phyloP scores from a whole-genome alignment of 2,113 vertebrate genomes.

The Tachysurus vachellii region DNA sequence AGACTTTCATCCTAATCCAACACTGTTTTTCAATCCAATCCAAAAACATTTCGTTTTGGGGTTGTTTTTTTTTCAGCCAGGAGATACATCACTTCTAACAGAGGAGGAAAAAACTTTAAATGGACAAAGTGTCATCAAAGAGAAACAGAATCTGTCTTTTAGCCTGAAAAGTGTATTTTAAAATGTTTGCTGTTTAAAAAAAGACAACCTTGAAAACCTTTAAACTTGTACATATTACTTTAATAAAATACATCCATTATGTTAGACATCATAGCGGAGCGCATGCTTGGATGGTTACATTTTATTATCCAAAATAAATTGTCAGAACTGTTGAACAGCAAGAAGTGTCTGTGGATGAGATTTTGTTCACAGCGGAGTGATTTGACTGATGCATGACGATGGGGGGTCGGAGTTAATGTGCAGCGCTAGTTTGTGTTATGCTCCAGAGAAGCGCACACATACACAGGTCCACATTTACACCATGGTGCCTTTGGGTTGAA shows the following conservation, averaged over 20 bases:
- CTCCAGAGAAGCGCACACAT: constrained; percentile 20
- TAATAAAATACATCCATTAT: constrained; percentile 71
- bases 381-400: background rate
- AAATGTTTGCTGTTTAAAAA: background rate
- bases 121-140: background rate
- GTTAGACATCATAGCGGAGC: constrained; percentile 56
- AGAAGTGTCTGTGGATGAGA: background rate
- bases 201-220: constrained; percentile 40
- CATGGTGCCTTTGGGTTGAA: constrained; percentile 7
- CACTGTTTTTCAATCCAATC: too few relatives aligned
- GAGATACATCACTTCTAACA: background rate
- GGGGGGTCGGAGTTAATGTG: constrained; percentile 40
- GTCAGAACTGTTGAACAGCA: background rate
- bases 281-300: constrained; percentile 63
- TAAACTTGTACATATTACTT: constrained; percentile 67
- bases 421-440: constrained; percentile 16
- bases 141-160: background rate
- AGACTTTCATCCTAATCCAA: background rate
- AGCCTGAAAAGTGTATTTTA: constrained; percentile 1
- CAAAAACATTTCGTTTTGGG: too few relatives aligned
- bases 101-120: background rate
- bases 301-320: constrained; percentile 37
- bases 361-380: background rate
- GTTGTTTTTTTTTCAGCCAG: too few relatives aligned
- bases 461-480: background rate